Base-by-base conservation (phyloP, 2,797 vertebrate species). In the Pangasius mekongensis region DNA sequence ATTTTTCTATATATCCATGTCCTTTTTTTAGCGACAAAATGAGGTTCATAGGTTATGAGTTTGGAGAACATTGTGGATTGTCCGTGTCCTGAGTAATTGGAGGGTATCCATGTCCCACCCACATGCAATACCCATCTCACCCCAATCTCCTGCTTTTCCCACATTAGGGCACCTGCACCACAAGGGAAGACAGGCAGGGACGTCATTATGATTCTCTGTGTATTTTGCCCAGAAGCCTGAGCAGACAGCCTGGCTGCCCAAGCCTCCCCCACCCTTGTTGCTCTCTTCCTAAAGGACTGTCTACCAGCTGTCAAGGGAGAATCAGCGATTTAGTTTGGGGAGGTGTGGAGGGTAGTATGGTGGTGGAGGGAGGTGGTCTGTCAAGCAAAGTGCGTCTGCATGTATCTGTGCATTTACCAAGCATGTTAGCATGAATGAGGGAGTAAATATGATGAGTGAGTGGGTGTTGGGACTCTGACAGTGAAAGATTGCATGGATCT, bases 171-270 rank as follows among this genome's bases (percentile, higher is more conserved):
- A 89, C 83, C 52, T 83, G 43, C 69, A 73, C 47, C 82, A 74
- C 60, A 83, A 92, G 93, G 92, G 92, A 91, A 91, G 93, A 94
- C 90, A 91, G 88, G 93, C 92, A 94, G 95, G 92, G 94, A 91
- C 94, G 95, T 95, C 94, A 95, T 95, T 96, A 95, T 94, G 14
- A 94, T 92, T 91, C 92, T 94, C 90, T 86, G 78, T 88, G 77
- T 84, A 85, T 69, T 92, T 87, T 67, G 89, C 90, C 86, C 82
- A 91, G 89, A 92, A 93, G 92, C 94, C 92, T 95, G 92, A 92
- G 90, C 90, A 92, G 91, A 92, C 92, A 93, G 89, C 69, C 90
- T 89, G 90, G 93, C 90, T 92, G 93, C 93, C 92, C 94, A 91
- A 89, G 91, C 85, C 89, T 89, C 89, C 87, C 91, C 91, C 90